Evolutionary conservation across 2,888 invertebrate genomes (phyloP).

Genomic region (Iphiclides podalirius): DNA sequence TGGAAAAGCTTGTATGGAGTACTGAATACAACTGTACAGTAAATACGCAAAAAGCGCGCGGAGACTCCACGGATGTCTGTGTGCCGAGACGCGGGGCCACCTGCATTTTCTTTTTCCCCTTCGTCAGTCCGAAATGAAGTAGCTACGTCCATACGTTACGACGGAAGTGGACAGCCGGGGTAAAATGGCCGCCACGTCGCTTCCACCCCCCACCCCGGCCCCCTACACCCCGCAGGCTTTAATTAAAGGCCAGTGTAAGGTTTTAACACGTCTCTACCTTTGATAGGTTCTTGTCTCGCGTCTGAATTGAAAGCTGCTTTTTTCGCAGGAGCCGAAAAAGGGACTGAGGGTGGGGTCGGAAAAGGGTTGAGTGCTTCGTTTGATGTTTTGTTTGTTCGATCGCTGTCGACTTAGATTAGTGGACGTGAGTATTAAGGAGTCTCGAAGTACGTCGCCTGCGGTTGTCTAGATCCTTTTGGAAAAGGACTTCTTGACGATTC

Average conservation of each 20-base stretch:
- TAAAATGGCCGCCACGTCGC: slow-evolving; percentile 55
- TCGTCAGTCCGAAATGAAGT: slow-evolving; percentile 71
- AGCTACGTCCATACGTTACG: slow-evolving; percentile 63
- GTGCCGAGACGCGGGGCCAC: slow-evolving; percentile 50
- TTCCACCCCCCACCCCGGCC: slow-evolving; percentile 34
- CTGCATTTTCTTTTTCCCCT: slow-evolving; percentile 63
- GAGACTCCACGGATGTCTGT: slow-evolving; percentile 39
- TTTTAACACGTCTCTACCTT: slow-evolving; percentile 67
- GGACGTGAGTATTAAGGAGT: slow-evolving; percentile 16
- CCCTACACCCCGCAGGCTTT: slow-evolving; percentile 49
- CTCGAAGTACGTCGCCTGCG: slow-evolving; percentile 1
- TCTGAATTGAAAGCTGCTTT: slow-evolving; percentile 53
- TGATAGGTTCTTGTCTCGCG: slow-evolving; percentile 45
- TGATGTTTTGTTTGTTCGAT: slow-evolving; percentile 35
- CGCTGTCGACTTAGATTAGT: slow-evolving; percentile 25
- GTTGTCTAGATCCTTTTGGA: not conserved
- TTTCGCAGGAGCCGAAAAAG: slow-evolving; percentile 41
- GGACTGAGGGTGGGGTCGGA: slow-evolving; percentile 33
- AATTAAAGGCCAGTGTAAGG: slow-evolving; percentile 75
- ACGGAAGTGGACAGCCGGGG: slow-evolving; percentile 67
- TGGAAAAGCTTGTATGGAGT: too few species aligned
- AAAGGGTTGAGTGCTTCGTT: slow-evolving; percentile 40
- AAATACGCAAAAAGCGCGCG: not conserved
- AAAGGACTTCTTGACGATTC: not conserved
- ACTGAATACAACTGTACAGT: too few species aligned